A percentile compares a stretch with the other conserved stretches of the same genome.
phyloP scores from a whole-genome alignment of 2,888 invertebrate genomes.

The Ophion slaviceki region DNA sequence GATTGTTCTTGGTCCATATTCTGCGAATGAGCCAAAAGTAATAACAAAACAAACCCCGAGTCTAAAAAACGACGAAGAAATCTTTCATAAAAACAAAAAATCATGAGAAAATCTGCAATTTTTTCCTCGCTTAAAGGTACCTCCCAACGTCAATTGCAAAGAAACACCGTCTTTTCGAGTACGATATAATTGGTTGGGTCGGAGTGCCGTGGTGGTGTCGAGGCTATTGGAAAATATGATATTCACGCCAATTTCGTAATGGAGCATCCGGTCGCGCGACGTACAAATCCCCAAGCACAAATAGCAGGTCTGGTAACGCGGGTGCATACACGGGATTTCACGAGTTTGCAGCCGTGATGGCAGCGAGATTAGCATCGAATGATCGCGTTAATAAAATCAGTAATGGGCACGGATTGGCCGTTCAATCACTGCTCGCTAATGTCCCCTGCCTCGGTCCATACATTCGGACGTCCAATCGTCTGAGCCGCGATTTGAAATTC shows the following conservation, averaged over 20 bases:
- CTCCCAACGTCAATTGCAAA: too few relatives aligned
- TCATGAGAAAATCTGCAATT: too few relatives aligned
- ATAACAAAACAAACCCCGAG: too few relatives aligned
- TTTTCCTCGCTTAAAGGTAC: too few relatives aligned
- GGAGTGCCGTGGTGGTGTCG: too few relatives aligned
- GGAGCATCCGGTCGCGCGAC: background rate
- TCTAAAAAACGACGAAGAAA: too few relatives aligned
- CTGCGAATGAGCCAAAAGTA: too few relatives aligned
- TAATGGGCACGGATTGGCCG: slow-evolving; percentile 56
- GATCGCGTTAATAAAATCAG: slow-evolving; percentile 63
- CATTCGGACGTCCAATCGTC: slow-evolving; percentile 34
- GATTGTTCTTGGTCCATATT: too few relatives aligned
- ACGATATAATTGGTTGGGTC: background rate
- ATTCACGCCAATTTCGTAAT: background rate
- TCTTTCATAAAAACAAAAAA: too few relatives aligned
- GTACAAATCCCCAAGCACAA: background rate
- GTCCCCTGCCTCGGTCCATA: background rate
- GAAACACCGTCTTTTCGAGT: too few relatives aligned
- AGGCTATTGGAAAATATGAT: too few relatives aligned
- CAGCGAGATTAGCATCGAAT: slow-evolving; percentile 43
- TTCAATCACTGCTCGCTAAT: slow-evolving; percentile 60
- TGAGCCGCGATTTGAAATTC: slow-evolving; percentile 37
- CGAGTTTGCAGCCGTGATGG: background rate
- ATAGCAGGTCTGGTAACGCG: slow-evolving; percentile 2
- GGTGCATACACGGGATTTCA: slow-evolving; percentile 16